Conservation (phyloP, 1,140 invertebrate genomes). For the Dufourea novaeangliae region DNA sequence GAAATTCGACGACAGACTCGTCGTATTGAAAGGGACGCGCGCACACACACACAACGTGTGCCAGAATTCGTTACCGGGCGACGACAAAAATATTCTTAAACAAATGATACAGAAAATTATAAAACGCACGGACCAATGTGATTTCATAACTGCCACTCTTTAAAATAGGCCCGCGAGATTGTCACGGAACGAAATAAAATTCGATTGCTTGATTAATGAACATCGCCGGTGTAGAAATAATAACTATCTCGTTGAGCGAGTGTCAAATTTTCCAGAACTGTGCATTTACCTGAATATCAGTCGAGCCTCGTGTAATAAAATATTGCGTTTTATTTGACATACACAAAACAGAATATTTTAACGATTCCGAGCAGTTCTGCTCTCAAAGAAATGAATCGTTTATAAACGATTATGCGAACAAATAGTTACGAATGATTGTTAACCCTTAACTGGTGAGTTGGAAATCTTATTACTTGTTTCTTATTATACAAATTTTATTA, state of each 20-base stretch:
- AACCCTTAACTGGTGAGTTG: too few relatives aligned
- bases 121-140: neutral
- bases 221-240: neutral
- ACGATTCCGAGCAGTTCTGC: neutral
- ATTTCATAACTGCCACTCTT: neutral
- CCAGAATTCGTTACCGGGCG: constrained; percentile 13
- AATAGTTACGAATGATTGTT: too few relatives aligned
- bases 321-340: neutral
- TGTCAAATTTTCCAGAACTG: constrained; percentile 10
- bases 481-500: too few relatives aligned
- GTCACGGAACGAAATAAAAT: neutral
- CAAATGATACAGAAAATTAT: neutral
- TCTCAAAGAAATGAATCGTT: neutral
- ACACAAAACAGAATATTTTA: neutral
- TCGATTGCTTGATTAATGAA: neutral
- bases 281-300: too few relatives aligned
- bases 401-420: too few relatives aligned
- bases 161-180: neutral
- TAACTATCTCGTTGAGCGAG: constrained; percentile 17
- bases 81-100: constrained; percentile 21
- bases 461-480: too few relatives aligned
- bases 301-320: neutral
- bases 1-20: neutral
- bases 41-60: neutral
- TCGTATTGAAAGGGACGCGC: neutral